Percentiles rank a stretch among this genome's conserved stretches.
These are phyloP conservation scores for Mobula birostris DNA, from an alignment of 2,113 vertebrate genomes.

Conservation along the genomic window DNA sequence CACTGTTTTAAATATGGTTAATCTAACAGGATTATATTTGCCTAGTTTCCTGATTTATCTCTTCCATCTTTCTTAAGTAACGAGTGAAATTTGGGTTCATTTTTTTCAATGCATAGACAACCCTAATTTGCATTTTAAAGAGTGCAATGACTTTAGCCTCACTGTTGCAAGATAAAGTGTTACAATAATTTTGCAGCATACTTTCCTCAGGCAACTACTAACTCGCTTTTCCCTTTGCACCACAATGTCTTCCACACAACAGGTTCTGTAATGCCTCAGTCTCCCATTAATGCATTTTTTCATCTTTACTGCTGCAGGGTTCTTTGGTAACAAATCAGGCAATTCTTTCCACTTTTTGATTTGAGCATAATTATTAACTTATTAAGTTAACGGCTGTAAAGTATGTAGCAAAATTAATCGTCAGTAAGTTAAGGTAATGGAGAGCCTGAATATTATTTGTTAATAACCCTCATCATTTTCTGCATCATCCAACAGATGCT, in stretches of 20 bases:
- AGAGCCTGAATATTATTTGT: neutral
- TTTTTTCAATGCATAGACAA: neutral
- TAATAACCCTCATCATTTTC: neutral
- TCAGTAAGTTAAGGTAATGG: neutral
- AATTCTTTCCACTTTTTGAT: neutral
- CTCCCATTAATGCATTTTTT: neutral
- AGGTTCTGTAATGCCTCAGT: neutral
- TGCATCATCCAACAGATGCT: neutral
- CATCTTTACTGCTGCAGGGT: neutral
- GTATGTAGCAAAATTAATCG: neutral
- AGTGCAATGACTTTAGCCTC: neutral
- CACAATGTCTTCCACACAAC: neutral
- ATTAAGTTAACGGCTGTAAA: slow-evolving; percentile 8
- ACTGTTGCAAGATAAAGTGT: neutral
- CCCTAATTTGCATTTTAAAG: neutral
- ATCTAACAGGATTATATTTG: too few relatives aligned
- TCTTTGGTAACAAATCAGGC: neutral
- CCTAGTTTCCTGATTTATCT: neutral
- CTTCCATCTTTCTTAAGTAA: neutral
- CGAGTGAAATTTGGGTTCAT: neutral
- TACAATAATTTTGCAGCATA: neutral
- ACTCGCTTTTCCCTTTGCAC: neutral
- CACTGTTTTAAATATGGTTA: too few relatives aligned
- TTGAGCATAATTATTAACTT: neutral
- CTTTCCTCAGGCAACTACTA: neutral